Evolutionary conservation across 2,113 vertebrate genomes (phyloP).

Genomic region (Capreolus pygargus): DNA sequence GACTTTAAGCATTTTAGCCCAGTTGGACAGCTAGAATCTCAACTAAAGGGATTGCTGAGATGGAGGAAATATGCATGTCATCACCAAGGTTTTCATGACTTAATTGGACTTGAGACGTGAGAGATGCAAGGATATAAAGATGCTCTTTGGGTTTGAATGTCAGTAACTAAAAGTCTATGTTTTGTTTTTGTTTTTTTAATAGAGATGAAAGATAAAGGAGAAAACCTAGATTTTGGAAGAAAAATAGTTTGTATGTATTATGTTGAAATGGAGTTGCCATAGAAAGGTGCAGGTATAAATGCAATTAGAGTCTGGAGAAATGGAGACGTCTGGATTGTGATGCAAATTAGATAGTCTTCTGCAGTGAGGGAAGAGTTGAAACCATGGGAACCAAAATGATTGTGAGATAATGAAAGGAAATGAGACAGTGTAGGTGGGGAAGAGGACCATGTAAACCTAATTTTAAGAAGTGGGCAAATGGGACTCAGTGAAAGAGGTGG

Average conservation of each 20-base stretch:
- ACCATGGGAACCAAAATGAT: background rate
- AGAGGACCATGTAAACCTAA: background rate
- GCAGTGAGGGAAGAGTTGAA: background rate
- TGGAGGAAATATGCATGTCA: background rate
- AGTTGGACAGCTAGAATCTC: background rate
- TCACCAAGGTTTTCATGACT: background rate
- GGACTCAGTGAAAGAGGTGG: background rate
- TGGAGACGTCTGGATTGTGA: background rate
- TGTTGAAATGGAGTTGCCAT: background rate
- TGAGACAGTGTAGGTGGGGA: background rate
- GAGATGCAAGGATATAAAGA: background rate
- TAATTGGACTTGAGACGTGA: background rate
- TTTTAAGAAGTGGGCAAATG: background rate
- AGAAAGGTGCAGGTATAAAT: background rate
- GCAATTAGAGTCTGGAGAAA: background rate
- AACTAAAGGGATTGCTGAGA: background rate
- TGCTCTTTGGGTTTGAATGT: background rate
- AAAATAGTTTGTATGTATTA: slow-evolving; percentile 13
- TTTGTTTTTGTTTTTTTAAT: background rate
- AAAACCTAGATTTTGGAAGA: background rate
- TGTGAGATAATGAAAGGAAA: background rate
- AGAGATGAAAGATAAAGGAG: background rate
- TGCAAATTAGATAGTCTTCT: background rate
- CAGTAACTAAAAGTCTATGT: background rate
- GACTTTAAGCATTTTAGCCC: background rate